phyloP scores from a whole-genome alignment of 2,797 vertebrate species.

The Lepus townsendii region DNA sequence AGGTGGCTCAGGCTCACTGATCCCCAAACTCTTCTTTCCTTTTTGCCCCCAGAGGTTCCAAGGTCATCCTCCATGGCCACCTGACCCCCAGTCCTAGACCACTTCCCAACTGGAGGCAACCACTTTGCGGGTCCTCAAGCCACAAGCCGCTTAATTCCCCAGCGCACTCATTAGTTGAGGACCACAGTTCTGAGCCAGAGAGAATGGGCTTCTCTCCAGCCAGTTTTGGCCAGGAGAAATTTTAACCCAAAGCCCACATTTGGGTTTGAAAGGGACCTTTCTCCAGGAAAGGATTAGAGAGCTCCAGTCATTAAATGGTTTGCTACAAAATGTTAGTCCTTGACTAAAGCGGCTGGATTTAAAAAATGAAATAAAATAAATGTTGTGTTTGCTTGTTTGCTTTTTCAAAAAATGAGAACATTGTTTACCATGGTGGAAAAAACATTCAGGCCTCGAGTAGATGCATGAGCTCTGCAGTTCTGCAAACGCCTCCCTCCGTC shows the following conservation, averaged over 20 bases:
- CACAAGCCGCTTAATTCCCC: background rate
- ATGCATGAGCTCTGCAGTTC: background rate
- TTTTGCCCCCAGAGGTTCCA: slow-evolving; percentile 11
- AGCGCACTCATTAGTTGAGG: background rate
- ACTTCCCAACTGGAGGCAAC: background rate
- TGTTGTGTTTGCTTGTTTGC: background rate
- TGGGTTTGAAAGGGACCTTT: slow-evolving; percentile 55
- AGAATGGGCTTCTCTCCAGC: background rate
- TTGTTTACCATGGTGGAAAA: slow-evolving; percentile 56
- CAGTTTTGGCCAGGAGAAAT: background rate
- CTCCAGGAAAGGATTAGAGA: slow-evolving; percentile 48
- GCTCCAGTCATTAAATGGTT: slow-evolving; percentile 8
- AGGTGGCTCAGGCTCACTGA: background rate
- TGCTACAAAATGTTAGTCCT: slow-evolving; percentile 46
- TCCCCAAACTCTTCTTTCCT: background rate
- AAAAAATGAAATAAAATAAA: slow-evolving; percentile 58
- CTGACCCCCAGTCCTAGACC: background rate
- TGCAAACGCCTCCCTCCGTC: background rate
- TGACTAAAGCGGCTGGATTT: slow-evolving; percentile 33
- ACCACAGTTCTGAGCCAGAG: background rate
- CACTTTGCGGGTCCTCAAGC: background rate
- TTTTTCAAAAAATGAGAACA: slow-evolving; percentile 58
- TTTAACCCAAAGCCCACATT: slow-evolving; percentile 55
- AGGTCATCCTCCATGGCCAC: background rate
- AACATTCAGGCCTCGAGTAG: slow-evolving; percentile 45